Conservation (phyloP, 2,797 vertebrate species). For the Tenualosa ilisha region DNA sequence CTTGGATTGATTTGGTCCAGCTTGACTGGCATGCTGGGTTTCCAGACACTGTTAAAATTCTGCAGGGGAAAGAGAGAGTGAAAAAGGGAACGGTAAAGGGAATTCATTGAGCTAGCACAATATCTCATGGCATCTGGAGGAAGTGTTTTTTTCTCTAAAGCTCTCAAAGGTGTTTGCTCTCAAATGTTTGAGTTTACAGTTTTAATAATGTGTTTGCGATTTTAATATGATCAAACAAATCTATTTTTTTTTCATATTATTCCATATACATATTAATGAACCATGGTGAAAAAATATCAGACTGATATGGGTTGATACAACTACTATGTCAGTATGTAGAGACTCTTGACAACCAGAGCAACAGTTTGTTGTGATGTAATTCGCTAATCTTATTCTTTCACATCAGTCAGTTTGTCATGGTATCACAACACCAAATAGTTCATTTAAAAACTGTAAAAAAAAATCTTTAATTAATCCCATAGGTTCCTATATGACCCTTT, state of each 20-base stretch:
- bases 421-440: no score
- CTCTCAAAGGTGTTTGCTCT: background rate
- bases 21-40: slow-evolving; percentile 20
- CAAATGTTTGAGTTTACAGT: background rate
- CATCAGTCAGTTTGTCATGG: no score
- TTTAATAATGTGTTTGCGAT: background rate
- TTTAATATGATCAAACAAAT: background rate
- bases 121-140: background rate
- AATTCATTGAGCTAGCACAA: background rate
- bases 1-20: slow-evolving; percentile 29
- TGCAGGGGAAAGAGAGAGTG: background rate
- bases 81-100: background rate
- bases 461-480: no score
- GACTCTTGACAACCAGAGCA: no score
- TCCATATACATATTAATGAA: no score
- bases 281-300: background rate
- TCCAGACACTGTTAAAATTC: background rate
- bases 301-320: no score
- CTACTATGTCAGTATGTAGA: no score
- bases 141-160: background rate
- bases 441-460: no score
- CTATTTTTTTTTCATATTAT: no score
- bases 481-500: no score
- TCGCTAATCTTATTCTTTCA: no score
- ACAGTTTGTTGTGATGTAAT: no score